Evolutionary conservation across 2,888 invertebrate genomes (phyloP), one percentile per base, ranked within the genome.

Genomic region (Apodemia hepburni): DNA sequence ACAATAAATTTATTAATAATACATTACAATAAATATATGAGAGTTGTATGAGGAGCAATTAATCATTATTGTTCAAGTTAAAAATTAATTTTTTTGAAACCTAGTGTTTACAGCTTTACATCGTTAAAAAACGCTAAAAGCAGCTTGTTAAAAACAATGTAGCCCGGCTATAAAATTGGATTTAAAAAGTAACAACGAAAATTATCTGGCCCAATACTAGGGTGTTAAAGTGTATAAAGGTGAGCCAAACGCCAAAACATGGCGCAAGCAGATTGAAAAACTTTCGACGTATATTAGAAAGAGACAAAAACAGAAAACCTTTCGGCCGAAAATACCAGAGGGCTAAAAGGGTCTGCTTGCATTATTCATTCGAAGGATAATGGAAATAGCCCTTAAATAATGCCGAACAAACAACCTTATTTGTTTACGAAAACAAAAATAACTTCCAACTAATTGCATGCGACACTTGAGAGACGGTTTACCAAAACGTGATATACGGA

Each of bases 351-450:
- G 60, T 65, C 68, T 64, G 68, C 70, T 77, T 80, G 75, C 80
- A 80, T 82, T 80, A 82, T 82, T 82, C 79, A 82, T 82, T 74
- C 70, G 68, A 70, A 77, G 75, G 75, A 75, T 79, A 79, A 82
- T 81, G 76, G 75, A 76, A 79, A 79, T 75, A 75, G 74, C 72
- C 54, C 54, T 57, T 57, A 57, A 54, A 27, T 54, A 54, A 54
- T 54, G 22, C 54, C 29, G 54, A 29, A 54, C 54, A 54, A 54
- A 54, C 54, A 54, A 54, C 27, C 54, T 54, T 54, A 54, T 54
- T 54, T 54, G 54, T 54, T 54, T 54, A 54, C 54, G 27, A 54
- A 27, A 54, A 54, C 54, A 54, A 54, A 54, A 51, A 51, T 51
- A 54, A 54, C 54, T 27, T 54, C 27, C 27, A 29, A 15, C 54